Conservation (phyloP, 2,888 invertebrate genomes). For the Volucella bombylans region DNA sequence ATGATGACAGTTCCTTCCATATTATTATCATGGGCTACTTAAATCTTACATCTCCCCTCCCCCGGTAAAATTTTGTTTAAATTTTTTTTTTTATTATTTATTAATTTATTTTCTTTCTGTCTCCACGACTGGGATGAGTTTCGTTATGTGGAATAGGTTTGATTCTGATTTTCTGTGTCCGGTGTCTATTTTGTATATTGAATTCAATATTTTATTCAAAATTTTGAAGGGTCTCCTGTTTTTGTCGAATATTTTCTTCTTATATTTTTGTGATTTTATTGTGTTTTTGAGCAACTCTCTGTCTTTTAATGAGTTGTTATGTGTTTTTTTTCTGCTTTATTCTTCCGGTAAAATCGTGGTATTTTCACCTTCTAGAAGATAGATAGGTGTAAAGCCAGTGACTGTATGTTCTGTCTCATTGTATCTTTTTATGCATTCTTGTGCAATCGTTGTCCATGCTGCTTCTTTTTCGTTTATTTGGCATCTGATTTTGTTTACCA, state of each 20-base stretch:
- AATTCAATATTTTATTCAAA: conserved; percentile 52
- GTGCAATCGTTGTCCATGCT: no score
- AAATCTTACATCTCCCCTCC: conserved; percentile 24
- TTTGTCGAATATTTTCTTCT: conserved; percentile 59
- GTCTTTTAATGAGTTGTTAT: conserved; percentile 39
- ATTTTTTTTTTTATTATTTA: not conserved
- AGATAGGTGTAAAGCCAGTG: no score
- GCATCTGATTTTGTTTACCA: no score
- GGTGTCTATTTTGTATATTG: conserved; percentile 54
- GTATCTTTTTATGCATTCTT: no score
- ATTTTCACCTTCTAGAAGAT: no score
- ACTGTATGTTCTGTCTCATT: no score
- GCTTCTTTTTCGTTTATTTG: no score
- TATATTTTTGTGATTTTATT: conserved; percentile 49
- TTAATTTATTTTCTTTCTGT: not conserved
- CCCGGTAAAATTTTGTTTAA: conserved; percentile 13
- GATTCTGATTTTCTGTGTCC: conserved; percentile 20
- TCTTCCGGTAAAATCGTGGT: no score
- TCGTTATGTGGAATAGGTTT: conserved; percentile 18
- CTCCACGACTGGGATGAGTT: conserved; percentile 2
- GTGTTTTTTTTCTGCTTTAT: conserved; percentile 32
- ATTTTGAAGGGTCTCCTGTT: conserved; percentile 56
- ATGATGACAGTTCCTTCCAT: no score
- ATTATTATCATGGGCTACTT: not conserved
- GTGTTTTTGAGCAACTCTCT: conserved; percentile 52